These are phyloP conservation scores for Myzus persicae DNA, from an alignment of 1,140 invertebrate genomes.

Conservation along the genomic window DNA sequence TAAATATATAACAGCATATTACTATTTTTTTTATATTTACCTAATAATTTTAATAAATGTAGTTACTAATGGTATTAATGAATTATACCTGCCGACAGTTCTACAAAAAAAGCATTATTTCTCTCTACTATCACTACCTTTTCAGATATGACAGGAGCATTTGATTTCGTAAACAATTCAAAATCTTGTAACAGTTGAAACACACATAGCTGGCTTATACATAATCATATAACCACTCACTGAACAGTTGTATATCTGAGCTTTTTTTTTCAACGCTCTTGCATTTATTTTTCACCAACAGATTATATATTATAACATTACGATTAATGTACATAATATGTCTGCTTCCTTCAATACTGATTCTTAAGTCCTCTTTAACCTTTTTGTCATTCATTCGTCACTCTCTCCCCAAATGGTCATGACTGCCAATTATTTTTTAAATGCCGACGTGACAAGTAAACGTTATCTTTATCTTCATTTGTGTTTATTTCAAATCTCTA, in stretches of 20 bases:
- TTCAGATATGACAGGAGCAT: background rate
- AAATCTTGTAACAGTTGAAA: background rate
- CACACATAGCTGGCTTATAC: background rate
- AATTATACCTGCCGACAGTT: too few species aligned
- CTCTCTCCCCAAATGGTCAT: background rate
- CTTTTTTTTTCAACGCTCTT: background rate
- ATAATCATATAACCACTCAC: background rate
- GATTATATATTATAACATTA: background rate
- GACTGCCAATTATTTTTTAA: background rate
- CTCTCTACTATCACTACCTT: background rate
- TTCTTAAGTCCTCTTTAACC: background rate
- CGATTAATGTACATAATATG: background rate
- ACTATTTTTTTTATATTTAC: too few species aligned
- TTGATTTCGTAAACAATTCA: background rate
- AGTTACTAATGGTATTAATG: background rate
- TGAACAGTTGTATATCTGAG: background rate
- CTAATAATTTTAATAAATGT: background rate
- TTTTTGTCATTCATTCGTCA: background rate
- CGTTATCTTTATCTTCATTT: background rate
- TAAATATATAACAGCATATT: too few species aligned
- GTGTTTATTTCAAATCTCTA: background rate
- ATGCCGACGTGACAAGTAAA: background rate
- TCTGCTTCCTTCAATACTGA: background rate
- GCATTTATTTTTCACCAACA: background rate
- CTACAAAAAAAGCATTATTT: background rate